A percentile compares a stretch with the other conserved stretches of the same genome.
phyloP scores from a whole-genome alignment of 1,140 invertebrate species.

The Cydia amplana region DNA sequence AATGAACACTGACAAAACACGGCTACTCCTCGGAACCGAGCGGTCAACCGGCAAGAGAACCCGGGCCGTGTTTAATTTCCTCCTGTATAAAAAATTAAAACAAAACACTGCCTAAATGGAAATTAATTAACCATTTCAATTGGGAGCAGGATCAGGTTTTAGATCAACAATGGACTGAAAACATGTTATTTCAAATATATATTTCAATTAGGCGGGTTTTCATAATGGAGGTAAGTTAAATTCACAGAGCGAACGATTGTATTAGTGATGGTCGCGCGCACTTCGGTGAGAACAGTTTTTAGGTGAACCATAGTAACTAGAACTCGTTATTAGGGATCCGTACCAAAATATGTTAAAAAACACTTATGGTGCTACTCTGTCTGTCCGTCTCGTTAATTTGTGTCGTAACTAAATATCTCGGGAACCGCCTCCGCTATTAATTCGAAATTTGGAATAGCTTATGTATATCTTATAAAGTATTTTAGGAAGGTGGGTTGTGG shows the following conservation, averaged over 20 bases:
- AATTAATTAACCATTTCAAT: conserved; percentile 28
- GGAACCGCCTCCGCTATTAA: too few relatives aligned
- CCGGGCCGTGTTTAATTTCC: not conserved
- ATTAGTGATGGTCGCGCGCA: not conserved
- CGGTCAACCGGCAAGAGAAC: not conserved
- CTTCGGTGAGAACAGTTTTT: not conserved
- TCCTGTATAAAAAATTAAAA: conserved; percentile 6
- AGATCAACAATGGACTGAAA: conserved; percentile 43
- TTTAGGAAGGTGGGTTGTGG: too few relatives aligned
- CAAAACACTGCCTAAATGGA: conserved; percentile 16
- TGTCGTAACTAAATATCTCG: too few relatives aligned
- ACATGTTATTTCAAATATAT: conserved; percentile 63
- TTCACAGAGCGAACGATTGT: conserved; percentile 52
- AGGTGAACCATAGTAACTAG: not conserved
- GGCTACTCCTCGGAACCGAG: not conserved
- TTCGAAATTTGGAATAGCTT: too few relatives aligned
- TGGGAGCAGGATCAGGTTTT: conserved; percentile 15
- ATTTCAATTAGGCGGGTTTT: conserved; percentile 68
- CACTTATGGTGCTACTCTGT: too few relatives aligned
- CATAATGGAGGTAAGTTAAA: conserved; percentile 62
- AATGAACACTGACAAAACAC: not conserved
- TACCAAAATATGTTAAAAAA: too few relatives aligned
- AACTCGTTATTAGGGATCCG: not conserved
- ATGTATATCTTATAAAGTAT: too few relatives aligned
- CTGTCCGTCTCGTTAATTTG: too few relatives aligned